These are phyloP conservation scores for Pangasius larnaudii DNA, from an alignment of 2,797 vertebrate species.

Conservation along the genomic window DNA sequence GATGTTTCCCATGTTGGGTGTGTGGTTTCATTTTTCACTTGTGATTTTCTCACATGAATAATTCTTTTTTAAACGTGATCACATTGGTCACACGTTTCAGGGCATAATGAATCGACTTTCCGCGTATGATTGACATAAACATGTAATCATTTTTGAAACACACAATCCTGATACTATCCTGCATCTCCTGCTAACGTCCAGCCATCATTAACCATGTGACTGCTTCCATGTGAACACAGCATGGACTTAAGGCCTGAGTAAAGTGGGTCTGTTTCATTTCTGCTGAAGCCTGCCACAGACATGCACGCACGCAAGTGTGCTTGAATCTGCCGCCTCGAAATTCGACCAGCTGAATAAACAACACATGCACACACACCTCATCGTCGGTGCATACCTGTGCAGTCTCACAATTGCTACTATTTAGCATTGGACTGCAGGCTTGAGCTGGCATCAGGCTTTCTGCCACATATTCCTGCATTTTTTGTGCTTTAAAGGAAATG, in stretches of 20 bases:
- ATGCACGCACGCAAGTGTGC: slow-evolving; percentile 66
- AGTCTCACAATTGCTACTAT: slow-evolving; percentile 35
- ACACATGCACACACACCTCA: slow-evolving; percentile 33
- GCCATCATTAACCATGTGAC: background rate
- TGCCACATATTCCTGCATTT: slow-evolving; percentile 34
- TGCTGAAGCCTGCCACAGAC: slow-evolving; percentile 49
- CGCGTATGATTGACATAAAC: background rate
- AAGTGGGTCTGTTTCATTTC: slow-evolving; percentile 39
- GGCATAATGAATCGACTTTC: background rate
- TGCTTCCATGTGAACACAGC: background rate
- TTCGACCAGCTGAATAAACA: slow-evolving; percentile 81
- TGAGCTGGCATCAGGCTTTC: slow-evolving; percentile 24
- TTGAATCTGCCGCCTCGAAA: slow-evolving; percentile 75
- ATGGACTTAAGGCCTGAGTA: background rate
- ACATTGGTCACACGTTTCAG: background rate
- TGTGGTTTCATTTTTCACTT: background rate
- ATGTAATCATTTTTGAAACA: background rate
- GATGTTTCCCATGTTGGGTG: background rate
- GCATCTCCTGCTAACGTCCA: background rate
- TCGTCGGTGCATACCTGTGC: slow-evolving; percentile 44
- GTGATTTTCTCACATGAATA: background rate
- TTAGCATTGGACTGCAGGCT: slow-evolving; percentile 1
- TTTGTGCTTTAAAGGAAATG: slow-evolving; percentile 44
- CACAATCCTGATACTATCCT: background rate
- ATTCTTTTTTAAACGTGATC: background rate